These are phyloP conservation scores for Tangara arthus DNA, from an alignment of 2,797 vertebrate genomes.

Conservation along the genomic window DNA sequence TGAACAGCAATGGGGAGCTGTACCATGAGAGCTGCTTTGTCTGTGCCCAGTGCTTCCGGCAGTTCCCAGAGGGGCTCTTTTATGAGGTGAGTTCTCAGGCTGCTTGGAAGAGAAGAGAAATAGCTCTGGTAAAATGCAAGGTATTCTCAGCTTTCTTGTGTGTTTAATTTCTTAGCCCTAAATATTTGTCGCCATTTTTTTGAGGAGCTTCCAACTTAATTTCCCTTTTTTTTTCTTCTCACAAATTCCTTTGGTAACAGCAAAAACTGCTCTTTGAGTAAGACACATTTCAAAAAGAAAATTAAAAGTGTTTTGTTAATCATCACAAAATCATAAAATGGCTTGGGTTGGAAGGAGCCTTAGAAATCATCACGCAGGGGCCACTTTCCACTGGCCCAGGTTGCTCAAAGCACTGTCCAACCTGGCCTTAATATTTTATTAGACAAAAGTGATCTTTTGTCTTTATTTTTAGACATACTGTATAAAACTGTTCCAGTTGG, in stretches of 20 bases:
- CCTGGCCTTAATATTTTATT: not conserved
- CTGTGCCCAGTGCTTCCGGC: conserved; percentile 79
- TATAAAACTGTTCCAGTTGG: not conserved
- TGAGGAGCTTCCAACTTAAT: not conserved
- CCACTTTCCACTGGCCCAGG: not conserved
- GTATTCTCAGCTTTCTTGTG: not conserved
- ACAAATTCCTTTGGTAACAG: not conserved
- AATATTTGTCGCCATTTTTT: not conserved
- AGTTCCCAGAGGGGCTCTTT: conserved; percentile 79
- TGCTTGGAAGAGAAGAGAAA: not conserved
- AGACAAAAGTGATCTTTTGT: not conserved
- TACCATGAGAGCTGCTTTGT: conserved; percentile 80
- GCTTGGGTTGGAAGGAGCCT: not conserved
- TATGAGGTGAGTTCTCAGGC: conserved; percentile 72
- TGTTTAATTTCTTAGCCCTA: not conserved
- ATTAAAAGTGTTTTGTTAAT: not conserved
- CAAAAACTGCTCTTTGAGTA: not conserved
- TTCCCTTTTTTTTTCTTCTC: not conserved
- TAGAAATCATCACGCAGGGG: not conserved
- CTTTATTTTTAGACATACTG: not conserved
- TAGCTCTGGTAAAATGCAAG: not conserved
- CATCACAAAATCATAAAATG: not conserved
- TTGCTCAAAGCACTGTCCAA: not conserved
- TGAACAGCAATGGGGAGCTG: conserved; percentile 78
- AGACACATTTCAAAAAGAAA: not conserved